Evolutionary conservation across 1,140 invertebrate genomes (phyloP).

Genomic region (Aphelinus certus): DNA sequence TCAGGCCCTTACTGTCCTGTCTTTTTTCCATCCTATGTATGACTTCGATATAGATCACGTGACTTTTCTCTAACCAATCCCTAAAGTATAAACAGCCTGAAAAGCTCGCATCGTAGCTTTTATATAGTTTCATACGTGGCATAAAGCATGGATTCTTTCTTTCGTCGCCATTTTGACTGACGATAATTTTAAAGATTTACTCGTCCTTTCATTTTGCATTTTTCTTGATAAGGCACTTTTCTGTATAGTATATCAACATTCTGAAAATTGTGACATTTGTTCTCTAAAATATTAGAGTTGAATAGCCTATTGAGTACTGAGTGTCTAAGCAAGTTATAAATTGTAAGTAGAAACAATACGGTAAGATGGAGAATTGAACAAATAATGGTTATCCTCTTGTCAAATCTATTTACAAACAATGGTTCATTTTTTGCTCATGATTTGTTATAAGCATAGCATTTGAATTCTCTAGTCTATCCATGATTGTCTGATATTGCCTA

Average conservation of each 20-base stretch:
- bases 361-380: neutral
- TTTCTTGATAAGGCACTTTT: conserved; percentile 72
- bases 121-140: conserved; percentile 72
- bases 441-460: too few species aligned
- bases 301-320: neutral
- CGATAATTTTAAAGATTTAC: conserved; percentile 74
- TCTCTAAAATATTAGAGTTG: neutral
- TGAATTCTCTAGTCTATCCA: too few species aligned
- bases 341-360: conserved; percentile 3
- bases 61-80: too few species aligned
- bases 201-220: conserved; percentile 75
- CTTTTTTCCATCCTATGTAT: too few species aligned
- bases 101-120: conserved; percentile 52
- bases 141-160: conserved; percentile 76
- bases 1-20: too few species aligned
- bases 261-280: conserved; percentile 69
- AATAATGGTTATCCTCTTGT: neutral
- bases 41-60: too few species aligned
- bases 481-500: too few species aligned
- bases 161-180: conserved; percentile 83
- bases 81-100: too few species aligned
- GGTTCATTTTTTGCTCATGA: too few species aligned
- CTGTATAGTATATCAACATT: conserved; percentile 48
- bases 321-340: neutral
- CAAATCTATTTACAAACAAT: too few species aligned